Conservation (phyloP, 2,888 invertebrate species). For the Drosophila barbarae region DNA sequence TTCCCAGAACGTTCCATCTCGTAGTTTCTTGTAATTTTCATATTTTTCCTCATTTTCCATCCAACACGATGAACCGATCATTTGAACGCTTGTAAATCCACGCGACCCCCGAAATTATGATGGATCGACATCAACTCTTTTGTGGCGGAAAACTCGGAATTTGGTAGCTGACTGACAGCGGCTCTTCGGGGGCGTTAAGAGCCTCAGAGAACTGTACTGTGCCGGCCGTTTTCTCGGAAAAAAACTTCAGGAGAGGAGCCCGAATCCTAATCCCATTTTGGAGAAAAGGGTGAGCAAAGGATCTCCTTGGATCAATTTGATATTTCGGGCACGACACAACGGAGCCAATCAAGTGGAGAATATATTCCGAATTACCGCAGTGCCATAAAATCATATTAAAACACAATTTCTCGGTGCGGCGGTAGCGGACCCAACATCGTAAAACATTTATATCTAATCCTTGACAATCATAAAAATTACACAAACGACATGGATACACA, state of each 20-base stretch:
- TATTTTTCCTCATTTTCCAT: slow-evolving; percentile 40
- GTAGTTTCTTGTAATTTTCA: slow-evolving; percentile 58
- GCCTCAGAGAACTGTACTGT: slow-evolving; percentile 57
- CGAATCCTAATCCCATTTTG: slow-evolving; percentile 54
- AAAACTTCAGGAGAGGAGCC: slow-evolving; percentile 30
- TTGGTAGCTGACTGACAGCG: slow-evolving; percentile 58
- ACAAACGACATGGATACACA: slow-evolving; percentile 59
- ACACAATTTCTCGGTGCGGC: slow-evolving; percentile 63
- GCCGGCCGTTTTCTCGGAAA: slow-evolving; percentile 56
- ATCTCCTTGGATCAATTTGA: slow-evolving; percentile 42
- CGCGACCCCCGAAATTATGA: slow-evolving; percentile 71
- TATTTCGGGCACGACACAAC: slow-evolving; percentile 64
- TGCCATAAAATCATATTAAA: slow-evolving; percentile 75
- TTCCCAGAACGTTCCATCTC: slow-evolving; percentile 63
- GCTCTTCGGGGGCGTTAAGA: slow-evolving; percentile 44
- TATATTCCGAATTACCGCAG: slow-evolving; percentile 36
- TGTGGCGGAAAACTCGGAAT: slow-evolving; percentile 45
- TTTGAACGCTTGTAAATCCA: slow-evolving; percentile 74
- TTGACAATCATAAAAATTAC: slow-evolving; percentile 74
- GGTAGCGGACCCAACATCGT: slow-evolving; percentile 41
- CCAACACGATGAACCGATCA: slow-evolving; percentile 56
- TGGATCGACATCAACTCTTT: slow-evolving; percentile 54
- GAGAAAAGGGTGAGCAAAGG: slow-evolving; percentile 49
- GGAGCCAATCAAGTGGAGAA: slow-evolving; percentile 55
- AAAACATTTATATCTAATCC: slow-evolving; percentile 77